A percentile compares a stretch with the other conserved stretches of the same genome.
Evolutionary conservation across 2,888 invertebrate species (phyloP).

Genomic region (Slavum lentiscoides): DNA sequence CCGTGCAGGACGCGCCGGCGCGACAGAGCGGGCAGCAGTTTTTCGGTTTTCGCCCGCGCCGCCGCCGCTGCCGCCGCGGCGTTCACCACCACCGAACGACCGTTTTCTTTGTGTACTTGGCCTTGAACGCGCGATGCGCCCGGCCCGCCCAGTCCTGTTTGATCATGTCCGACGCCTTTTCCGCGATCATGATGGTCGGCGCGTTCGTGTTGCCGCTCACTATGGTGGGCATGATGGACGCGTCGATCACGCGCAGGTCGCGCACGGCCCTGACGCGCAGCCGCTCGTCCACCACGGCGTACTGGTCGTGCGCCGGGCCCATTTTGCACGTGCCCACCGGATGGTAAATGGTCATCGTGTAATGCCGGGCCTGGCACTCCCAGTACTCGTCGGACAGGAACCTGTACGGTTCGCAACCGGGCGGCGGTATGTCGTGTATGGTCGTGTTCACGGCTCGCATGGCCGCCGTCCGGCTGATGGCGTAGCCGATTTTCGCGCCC

Average conservation of each 20-base stretch:
- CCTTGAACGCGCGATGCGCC: neutral
- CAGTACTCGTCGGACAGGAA: constrained; percentile 75
- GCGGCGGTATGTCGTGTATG: constrained; percentile 69
- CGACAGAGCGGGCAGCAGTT: no score
- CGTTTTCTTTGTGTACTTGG: constrained; percentile 13
- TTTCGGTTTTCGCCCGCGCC: neutral
- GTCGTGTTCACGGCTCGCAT: constrained; percentile 68
- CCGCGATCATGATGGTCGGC: constrained; percentile 81
- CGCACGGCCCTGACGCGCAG: constrained; percentile 70
- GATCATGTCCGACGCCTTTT: constrained; percentile 81
- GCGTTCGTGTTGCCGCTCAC: constrained; percentile 81
- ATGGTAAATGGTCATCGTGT: constrained; percentile 80
- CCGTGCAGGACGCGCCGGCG: no score
- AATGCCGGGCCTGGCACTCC: constrained; percentile 75
- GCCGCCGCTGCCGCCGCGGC: no score
- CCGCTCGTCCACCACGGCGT: constrained; percentile 73
- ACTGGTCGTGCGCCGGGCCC: constrained; percentile 68
- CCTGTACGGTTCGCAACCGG: constrained; percentile 68
- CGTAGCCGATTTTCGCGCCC: constrained; percentile 72
- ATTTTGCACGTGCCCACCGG: constrained; percentile 82
- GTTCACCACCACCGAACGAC: constrained; percentile 20
- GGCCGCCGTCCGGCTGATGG: constrained; percentile 66
- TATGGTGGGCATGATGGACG: constrained; percentile 81
- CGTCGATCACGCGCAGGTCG: constrained; percentile 76
- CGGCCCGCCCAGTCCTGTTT: constrained; percentile 70